Evolutionary conservation across 1,140 invertebrate genomes (phyloP).

Genomic region (Drosophila truncata): DNA sequence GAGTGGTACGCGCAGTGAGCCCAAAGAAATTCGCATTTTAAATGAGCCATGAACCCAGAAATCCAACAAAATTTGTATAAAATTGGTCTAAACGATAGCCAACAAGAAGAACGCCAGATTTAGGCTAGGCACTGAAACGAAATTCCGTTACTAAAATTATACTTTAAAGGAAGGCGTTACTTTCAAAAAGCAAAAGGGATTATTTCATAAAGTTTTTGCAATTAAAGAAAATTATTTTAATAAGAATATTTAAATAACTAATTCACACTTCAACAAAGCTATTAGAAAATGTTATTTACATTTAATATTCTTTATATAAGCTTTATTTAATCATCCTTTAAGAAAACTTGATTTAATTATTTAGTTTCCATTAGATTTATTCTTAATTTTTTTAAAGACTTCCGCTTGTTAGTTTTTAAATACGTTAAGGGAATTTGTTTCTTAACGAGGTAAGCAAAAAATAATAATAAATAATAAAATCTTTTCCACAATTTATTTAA

Average conservation of each 20-base stretch:
- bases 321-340: too few relatives aligned
- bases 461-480: conserved; percentile 7
- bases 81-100: conserved; percentile 11
- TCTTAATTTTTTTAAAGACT: background rate
- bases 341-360: too few relatives aligned
- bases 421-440: background rate
- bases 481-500: conserved; percentile 14
- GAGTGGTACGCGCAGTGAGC: background rate
- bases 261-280: too few relatives aligned
- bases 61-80: conserved; percentile 45
- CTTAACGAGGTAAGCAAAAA: background rate
- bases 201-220: too few relatives aligned
- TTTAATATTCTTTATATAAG: too few relatives aligned
- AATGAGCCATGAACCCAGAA: conserved; percentile 41
- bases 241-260: too few relatives aligned
- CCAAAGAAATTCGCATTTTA: conserved; percentile 57
- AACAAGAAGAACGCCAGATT: background rate
- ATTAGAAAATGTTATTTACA: too few relatives aligned
- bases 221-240: too few relatives aligned
- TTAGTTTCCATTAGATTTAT: too few relatives aligned
- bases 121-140: background rate
- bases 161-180: too few relatives aligned
- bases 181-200: too few relatives aligned
- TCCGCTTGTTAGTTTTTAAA: background rate
- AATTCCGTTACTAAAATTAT: background rate